These are phyloP conservation scores for Holothuria glaberrima DNA, from an alignment of 35 echinoderm and acorn worm genomes.

Conservation along the genomic window DNA sequence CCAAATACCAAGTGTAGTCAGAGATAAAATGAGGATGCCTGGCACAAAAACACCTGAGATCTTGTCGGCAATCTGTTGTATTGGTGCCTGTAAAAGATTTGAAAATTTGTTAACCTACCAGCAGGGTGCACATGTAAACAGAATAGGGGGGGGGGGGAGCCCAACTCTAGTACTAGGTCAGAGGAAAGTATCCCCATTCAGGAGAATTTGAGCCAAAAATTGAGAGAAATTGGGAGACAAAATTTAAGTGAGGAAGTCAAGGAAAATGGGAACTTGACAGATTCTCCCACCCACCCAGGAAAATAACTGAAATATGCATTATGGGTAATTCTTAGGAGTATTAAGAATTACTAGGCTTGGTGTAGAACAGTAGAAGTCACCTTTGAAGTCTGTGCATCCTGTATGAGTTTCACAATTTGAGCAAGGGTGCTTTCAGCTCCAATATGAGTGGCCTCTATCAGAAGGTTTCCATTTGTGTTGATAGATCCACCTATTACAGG, in stretches of 20 bases:
- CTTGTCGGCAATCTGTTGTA: slow-evolving; percentile 96
- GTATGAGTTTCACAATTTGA: slow-evolving; percentile 96
- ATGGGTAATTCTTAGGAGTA: background rate
- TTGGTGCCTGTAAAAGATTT: slow-evolving; percentile 77
- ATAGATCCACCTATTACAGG: slow-evolving; percentile 97
- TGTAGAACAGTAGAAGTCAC: slow-evolving; percentile 37
- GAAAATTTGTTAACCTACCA: too few species aligned
- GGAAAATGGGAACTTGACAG: too few species aligned
- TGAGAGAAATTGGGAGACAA: too few species aligned
- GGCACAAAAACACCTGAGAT: slow-evolving; percentile 97
- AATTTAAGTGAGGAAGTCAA: too few species aligned
- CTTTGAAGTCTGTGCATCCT: slow-evolving; percentile 99
- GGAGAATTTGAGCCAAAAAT: too few species aligned
- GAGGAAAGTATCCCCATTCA: too few species aligned
- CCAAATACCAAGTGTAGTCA: slow-evolving; percentile 76
- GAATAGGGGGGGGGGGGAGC: too few species aligned
- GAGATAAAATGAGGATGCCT: slow-evolving; percentile 72
- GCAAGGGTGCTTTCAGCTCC: slow-evolving; percentile 87
- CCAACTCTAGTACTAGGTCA: too few species aligned
- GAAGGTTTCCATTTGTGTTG: slow-evolving; percentile 86
- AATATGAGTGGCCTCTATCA: slow-evolving; percentile 92
- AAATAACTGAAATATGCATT: background rate
- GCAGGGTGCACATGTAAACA: too few species aligned
- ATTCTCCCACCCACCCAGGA: too few species aligned
- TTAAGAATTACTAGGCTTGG: background rate